A percentile compares a stretch with the other conserved stretches of the same genome.
Conservation (phyloP, 2,113 vertebrate species). For the Nesospiza acunhae region DNA sequence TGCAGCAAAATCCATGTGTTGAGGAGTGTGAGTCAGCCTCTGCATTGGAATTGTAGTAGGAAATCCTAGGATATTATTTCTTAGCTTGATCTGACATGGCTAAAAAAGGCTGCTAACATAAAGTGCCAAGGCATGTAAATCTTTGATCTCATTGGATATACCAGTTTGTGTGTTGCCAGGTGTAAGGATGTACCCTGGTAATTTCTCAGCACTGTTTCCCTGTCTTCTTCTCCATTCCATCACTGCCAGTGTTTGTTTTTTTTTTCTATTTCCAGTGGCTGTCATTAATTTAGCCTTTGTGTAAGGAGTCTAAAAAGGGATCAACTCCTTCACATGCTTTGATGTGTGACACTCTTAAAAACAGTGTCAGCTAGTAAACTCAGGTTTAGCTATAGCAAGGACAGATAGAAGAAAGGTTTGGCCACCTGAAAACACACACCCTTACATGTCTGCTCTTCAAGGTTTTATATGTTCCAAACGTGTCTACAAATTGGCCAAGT, state of each 20-base stretch:
- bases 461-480: not conserved
- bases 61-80: not conserved
- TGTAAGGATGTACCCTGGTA: too few species aligned
- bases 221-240: not conserved
- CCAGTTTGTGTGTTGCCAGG: not conserved
- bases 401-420: not conserved
- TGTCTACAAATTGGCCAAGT: not conserved
- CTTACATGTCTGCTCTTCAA: rapidly evolving
- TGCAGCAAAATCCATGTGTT: not conserved
- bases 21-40: not conserved
- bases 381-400: not conserved
- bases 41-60: not conserved
- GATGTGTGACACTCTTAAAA: not conserved
- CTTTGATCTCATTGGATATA: not conserved
- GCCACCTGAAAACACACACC: not conserved
- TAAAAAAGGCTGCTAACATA: not conserved
- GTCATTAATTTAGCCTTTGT: not conserved
- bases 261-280: not conserved
- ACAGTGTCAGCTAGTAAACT: not conserved
- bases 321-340: not conserved
- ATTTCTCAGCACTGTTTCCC: not conserved
- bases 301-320: not conserved
- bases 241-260: not conserved
- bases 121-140: not conserved
- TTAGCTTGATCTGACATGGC: not conserved